These are phyloP conservation scores for Lamprotornis superbus DNA, from an alignment of 2,113 vertebrate genomes.

Conservation along the genomic window DNA sequence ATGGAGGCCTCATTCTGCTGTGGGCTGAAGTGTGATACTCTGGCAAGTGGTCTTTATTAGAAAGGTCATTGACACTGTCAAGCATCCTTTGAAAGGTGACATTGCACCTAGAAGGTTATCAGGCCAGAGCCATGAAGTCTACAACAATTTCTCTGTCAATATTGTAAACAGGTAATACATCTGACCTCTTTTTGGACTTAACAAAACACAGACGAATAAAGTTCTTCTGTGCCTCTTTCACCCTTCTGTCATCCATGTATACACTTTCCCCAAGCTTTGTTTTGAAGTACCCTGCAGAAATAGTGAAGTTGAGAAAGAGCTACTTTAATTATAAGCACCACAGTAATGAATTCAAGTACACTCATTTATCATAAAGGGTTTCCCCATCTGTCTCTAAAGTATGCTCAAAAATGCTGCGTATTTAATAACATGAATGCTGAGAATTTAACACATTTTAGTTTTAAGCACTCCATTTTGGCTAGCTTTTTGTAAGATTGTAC, in stretches of 20 bases:
- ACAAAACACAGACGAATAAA: slow-evolving; percentile 51
- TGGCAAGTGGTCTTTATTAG: slow-evolving; percentile 59
- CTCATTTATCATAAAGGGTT: slow-evolving; percentile 79
- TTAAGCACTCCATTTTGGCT: slow-evolving; percentile 26
- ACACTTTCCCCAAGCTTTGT: slow-evolving; percentile 34
- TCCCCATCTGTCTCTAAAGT: slow-evolving; percentile 81
- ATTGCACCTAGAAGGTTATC: slow-evolving; percentile 64
- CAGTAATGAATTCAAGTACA: slow-evolving; percentile 80
- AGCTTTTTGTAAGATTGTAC: neutral
- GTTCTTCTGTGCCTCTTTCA: neutral
- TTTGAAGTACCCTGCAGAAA: slow-evolving; percentile 53
- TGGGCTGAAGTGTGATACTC: neutral
- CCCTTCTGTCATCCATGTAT: neutral
- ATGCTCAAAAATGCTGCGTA: slow-evolving; percentile 73
- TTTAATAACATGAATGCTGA: slow-evolving; percentile 77
- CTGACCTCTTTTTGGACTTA: slow-evolving; percentile 49
- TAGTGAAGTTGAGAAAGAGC: slow-evolving; percentile 71
- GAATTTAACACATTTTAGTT: slow-evolving; percentile 63
- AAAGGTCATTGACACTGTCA: slow-evolving; percentile 28
- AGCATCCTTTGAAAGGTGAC: slow-evolving; percentile 42
- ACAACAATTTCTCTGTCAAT: slow-evolving; percentile 63
- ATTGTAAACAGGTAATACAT: slow-evolving; percentile 63
- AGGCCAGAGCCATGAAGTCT: slow-evolving; percentile 56
- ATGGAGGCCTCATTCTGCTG: neutral
- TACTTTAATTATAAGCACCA: slow-evolving; percentile 77